Evolutionary conservation across 2,888 invertebrate species (phyloP), one percentile per base, ranked within the genome.

Genomic region (Caenorhabditis afra): DNA sequence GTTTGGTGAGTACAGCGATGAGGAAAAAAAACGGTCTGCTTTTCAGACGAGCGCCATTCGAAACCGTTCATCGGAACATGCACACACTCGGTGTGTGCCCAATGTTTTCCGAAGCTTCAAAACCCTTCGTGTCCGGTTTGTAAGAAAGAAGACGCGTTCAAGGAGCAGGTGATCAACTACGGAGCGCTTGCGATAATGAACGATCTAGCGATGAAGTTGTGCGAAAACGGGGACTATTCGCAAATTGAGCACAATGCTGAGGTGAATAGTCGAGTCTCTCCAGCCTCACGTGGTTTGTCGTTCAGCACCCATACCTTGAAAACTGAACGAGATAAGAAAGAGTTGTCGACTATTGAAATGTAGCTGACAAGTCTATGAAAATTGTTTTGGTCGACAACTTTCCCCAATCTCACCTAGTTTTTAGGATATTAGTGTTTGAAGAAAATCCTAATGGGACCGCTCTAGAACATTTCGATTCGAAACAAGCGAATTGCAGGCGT

Each of bases 61-160:
- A 47, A 47, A 14, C 52, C 52, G 35, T 52, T 29, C 52, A 29
- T 35, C n/a, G 52, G 52, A 1, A 29, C 52, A 8, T 52, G 52
- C 16, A n/a, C 29, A 14, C 52, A 52, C 16, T 20, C 52, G 14
- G 16, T 52, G 4, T 52, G 52, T 29, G 14, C 5, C 10, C 29
- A 2, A 29, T 52, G 52, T n/a, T 3, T 11, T 3, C 2, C 3
- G 12, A 35, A 12, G 5, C 5, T 5, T 3, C 12, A 29, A n/a
- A n/a, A 29, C 3, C 1, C n/a, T 8, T 10, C n/a, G 5, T 52
- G 52, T 35, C 52, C 52, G n/a, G 20, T 52, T 4, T 52, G 52
- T 35, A 8, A 52, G 3, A 4, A 1, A 35, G 3, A 12, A 1
- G 52, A 8, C 35, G 52, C 29, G 4, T 52, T 52, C 52, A n/a